Base-by-base conservation (phyloP, 2,797 vertebrate genomes). In the Neosilurus hyrtlii region DNA sequence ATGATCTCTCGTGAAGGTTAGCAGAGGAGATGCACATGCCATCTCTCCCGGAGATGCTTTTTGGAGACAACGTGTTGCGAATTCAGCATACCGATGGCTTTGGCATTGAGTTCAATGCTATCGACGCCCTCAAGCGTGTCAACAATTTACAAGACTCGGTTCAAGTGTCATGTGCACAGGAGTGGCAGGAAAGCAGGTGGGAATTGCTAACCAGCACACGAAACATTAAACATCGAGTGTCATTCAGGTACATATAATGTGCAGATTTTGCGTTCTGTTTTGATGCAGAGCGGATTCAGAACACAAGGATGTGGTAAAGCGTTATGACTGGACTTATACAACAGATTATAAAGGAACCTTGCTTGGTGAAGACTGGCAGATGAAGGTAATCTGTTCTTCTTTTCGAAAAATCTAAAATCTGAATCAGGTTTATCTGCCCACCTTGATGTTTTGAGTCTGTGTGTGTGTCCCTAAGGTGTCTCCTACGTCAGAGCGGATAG, bases 281-380 rank as follows among this genome's bases (percentile, higher is more conserved):
- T 52, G 11, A 16, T 82, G 16, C 79, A 98, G 97, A 92, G 93
- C 94, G 3, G 97, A 98, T 51, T 95, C 96, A 2, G 98, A 99
- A 63, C 97, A 97, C 90, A 97, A 97, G 90, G 97, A 99, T 81
- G 94, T 98, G 80, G 91, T 97, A 83, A 97, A 95, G 82, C 97
- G 95, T 0, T 99, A 98, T 5, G 97, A 99, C 84, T 99, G 98
- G 98, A 99, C 98, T 0, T 99, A 97, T 86, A 99, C 97, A 54
- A 99, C 98, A 75, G 96, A 99, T 88, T 99, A 99, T 91, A 96
- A 94, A 92, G 98, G 98, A 81, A 98, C 98, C 0, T 89, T 99
- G 79, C 91, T 97, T 26, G 97, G 97, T 87, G 96, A 97, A 8
- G 88, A 91, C 35, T 71, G 90, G 79, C 94, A 93, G n/a, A 94